Conservation (phyloP, 2,888 invertebrate species). For the Cancer borealis region DNA sequence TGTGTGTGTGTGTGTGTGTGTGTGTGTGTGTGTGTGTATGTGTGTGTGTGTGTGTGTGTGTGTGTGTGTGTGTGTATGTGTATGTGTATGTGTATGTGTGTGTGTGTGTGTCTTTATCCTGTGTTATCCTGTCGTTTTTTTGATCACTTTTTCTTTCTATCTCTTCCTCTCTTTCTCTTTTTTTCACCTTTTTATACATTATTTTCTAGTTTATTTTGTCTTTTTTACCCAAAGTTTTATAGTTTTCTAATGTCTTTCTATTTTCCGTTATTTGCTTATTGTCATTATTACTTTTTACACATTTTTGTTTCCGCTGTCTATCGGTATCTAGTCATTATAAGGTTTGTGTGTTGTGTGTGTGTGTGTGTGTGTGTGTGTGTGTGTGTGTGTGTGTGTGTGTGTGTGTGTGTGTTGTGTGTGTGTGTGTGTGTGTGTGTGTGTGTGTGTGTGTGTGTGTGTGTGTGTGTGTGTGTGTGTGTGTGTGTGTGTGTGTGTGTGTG, state of each 20-base stretch:
- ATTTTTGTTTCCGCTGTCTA: too few species aligned
- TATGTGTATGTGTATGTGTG: too few species aligned
- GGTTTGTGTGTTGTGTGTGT: neutral
- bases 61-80: too few species aligned
- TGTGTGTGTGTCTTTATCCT: too few species aligned
- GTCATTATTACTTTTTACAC: too few species aligned
- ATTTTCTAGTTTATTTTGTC: neutral
- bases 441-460: slow-evolving; percentile 20
- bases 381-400: neutral
- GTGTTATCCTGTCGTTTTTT: too few species aligned
- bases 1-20: slow-evolving; percentile 20
- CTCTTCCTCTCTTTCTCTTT: neutral
- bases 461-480: neutral
- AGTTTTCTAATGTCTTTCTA: neutral
- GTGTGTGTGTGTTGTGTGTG: neutral
- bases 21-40: too few species aligned
- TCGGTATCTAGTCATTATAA: too few species aligned
- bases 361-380: neutral
- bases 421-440: slow-evolving; percentile 7
- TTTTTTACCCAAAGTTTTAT: neutral
- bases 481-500: neutral
- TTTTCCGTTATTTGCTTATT: neutral
- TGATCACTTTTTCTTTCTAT: too few species aligned
- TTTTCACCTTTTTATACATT: neutral
- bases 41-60: neutral